Base-by-base conservation (phyloP, 2,113 vertebrate species). In the Sylvietta virens region DNA sequence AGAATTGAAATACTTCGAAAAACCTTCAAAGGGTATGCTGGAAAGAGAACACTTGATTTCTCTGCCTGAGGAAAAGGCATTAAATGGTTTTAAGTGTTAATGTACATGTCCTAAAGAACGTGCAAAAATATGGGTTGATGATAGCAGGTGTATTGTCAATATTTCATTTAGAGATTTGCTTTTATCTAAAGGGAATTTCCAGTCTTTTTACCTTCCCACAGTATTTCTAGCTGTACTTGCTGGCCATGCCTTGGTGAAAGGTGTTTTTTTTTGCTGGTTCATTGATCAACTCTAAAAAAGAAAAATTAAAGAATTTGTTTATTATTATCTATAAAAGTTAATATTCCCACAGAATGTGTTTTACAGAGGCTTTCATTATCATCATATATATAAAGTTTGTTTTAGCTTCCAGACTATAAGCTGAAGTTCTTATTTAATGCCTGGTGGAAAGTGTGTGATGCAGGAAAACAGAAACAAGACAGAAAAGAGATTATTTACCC, bases 31-130 rank as follows among this genome's bases (percentile, higher is more conserved):
- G 60, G 48, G 20, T 37, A 12, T 61, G 27, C 11, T 40, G 24
- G 26, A 33, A 42, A 65, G 56, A 45, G 18, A 56, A 20, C 27
- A n/a, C 22, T 56, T 71, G 5, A 10, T 78, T 66, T 48, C 39
- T 44, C 54, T 90, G 28, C 40, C 7, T 21, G 22, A 35, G 78
- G 50, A 58, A 61, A 81, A 70, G 37, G 26, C 85, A 47, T 77
- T 44, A 14, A 23, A 47, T 61, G 20, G 18, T 31, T 48, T n/a
- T 53, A 67, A 80, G 31, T 44, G 45, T 50, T 72, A 40, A 47
- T 0, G 1, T 47, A 20, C 9, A 3, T 44, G 14, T 33, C 31
- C 23, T 54, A 51, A 82, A 64, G 48, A 48, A 30, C 0, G 1
- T 6, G 11, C 0, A 13, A 4, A 45, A 15, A 8, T 11, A 3